Percentiles rank a stretch among this genome's conserved stretches.
phyloP scores from a whole-genome alignment of 2,113 vertebrate species.

The Podarcis cretensis region DNA sequence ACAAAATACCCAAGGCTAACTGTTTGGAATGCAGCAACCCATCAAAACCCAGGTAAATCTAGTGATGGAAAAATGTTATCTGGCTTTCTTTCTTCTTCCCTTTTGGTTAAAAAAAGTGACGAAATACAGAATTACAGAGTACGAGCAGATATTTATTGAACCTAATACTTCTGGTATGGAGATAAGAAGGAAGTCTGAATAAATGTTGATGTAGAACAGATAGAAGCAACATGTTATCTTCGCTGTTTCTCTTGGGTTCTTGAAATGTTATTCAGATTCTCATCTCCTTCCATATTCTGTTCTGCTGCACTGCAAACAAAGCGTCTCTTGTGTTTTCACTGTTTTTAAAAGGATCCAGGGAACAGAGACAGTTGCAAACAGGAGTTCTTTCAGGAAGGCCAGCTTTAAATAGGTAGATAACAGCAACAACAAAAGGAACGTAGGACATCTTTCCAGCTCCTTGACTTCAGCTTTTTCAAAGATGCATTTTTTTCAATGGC shows the following conservation, averaged over 20 bases:
- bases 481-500: neutral
- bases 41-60: neutral
- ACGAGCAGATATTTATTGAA: neutral
- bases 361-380: neutral
- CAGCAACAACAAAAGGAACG: neutral
- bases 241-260: rapidly evolving
- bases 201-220: neutral
- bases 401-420: neutral
- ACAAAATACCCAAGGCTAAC: neutral
- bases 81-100: neutral
- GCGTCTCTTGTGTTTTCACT: neutral
- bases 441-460: too few species aligned
- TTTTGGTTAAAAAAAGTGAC: too few species aligned
- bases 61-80: neutral
- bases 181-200: neutral
- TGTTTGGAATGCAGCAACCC: neutral
- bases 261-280: neutral
- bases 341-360: neutral
- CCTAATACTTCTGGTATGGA: neutral
- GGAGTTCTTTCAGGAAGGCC: neutral
- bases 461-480: neutral
- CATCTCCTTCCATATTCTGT: neutral
- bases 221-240: neutral
- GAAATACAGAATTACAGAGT: neutral
- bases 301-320: neutral